These are phyloP conservation scores for Cynodonichthys magdalenae DNA, from an alignment of 2,797 vertebrate genomes.

Conservation along the genomic window DNA sequence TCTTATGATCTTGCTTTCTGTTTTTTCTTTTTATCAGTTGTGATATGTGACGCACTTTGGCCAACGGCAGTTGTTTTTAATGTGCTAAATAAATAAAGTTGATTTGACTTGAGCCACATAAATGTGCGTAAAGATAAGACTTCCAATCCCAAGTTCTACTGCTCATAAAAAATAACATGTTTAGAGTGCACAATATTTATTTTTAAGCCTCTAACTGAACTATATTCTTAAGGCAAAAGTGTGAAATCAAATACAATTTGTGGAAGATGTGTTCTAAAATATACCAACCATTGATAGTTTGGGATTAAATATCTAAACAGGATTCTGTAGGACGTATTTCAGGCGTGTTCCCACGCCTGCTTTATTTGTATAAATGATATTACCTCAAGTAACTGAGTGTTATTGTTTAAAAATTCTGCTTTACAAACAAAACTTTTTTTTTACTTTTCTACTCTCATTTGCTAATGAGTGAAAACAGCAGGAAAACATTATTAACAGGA, in stretches of 20 bases:
- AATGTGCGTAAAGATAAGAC: not conserved
- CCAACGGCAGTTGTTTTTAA: no score
- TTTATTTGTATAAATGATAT: no score
- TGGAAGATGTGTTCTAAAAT: slow-evolving; percentile 23
- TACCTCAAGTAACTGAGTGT: no score
- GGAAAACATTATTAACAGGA: no score
- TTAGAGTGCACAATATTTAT: slow-evolving; percentile 1
- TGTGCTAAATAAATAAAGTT: no score
- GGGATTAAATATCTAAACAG: slow-evolving; percentile 14
- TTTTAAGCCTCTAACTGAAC: slow-evolving; percentile 8
- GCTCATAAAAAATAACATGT: not conserved
- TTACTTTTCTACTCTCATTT: not conserved
- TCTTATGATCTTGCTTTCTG: no score
- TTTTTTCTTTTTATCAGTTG: no score
- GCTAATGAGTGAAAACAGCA: not conserved
- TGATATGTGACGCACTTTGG: no score
- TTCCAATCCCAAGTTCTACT: not conserved
- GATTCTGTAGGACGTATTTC: slow-evolving; percentile 35
- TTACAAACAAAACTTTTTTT: not conserved
- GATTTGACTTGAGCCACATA: no score
- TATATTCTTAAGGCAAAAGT: slow-evolving; percentile 12
- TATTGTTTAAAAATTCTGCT: no score
- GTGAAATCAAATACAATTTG: slow-evolving; percentile 36
- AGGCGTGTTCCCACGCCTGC: slow-evolving; percentile 20
- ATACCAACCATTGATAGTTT: slow-evolving; percentile 1